Evolutionary conservation across 1,140 invertebrate species (phyloP), one percentile per base, ranked within the genome.

Genomic region (Temnothorax nylanderi): DNA sequence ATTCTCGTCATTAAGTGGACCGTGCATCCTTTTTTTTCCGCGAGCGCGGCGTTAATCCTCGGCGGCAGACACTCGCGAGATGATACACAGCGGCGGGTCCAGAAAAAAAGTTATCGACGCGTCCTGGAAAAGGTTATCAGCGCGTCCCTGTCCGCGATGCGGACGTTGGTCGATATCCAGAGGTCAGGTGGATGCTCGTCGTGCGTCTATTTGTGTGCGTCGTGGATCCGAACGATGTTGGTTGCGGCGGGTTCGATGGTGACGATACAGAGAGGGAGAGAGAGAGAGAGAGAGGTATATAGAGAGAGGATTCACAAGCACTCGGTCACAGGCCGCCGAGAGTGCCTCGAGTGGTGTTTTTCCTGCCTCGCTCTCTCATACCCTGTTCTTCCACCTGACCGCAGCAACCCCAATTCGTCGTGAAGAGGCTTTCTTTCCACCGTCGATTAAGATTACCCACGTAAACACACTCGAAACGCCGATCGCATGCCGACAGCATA

Each of bases 391-490:
- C n/a, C 21, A 87, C 67, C 91, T 71, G 64, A 81, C 47, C 49
- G 64, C 44, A 80, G 62, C 81, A 88, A 91, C 85, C 80, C 74
- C 49, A 65, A 87, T 89, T 87, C 75, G 16, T 10, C 54, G 69
- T 67, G 49, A 21, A 72, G 54, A 60, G n/a, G 64, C 60, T 86
- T 92, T 75, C 85, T 90, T 91, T 91, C 69, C 78, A 74, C 64
- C 78, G 76, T 67, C 80, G 93, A 94, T 94, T 92, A 90, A 94
- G 93, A 94, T 94, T 94, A 93, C 60, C 86, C 93, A 94, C 93
- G 93, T 87, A 93, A 94, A 93, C 86, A 91, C 54, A 89, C 93
- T 94, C 54, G 87, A 93, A 41, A 11, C 58, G 16, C 51, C 21
- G 76, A 82, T 81, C 56, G 56, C 72, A 78, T 51, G 72, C 74